Base-by-base conservation (phyloP, 1,140 invertebrate genomes). In the Zaprionus inermis region DNA sequence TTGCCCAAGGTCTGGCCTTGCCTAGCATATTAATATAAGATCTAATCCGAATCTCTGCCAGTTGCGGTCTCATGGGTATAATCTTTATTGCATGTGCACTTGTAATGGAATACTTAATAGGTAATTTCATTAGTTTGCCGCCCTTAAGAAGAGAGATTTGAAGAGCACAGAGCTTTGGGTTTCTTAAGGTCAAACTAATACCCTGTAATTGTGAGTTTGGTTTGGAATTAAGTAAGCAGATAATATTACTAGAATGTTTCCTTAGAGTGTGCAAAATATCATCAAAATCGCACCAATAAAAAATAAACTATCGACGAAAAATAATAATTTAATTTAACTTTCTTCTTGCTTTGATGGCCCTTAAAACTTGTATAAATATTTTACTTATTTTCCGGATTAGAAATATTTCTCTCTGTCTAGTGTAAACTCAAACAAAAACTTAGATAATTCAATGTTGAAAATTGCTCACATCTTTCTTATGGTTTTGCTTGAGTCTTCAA, bases 1-100 rank as follows among this genome's bases (percentile, higher is more conserved):
- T 73, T 69, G 65, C 20, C 38, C 24, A 51, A 51, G 65, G 57
- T 67, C 24, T 18, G 30, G 41, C 64, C 70, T 68, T 59, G 70
- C 34, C 16, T n/a, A 11, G 20, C 44, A 49, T 22, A 49, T 49
- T 49, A 54, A 46, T 46, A 60, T 54, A n/a, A 68, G 56, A 46
- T 44, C 32, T 55, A 55, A 54, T 67, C 22, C 16, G 6, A 57
- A 20, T 46, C 38, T 67, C 12, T 38, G 32, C 10, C n/a, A 10
- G n/a, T 44, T 16, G n/a, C n/a, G 7, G 38, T 44, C 38, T 44
- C n/a, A 9, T 16, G 38, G 38, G 38, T 16, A 28, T 56, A 34
- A 32, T 55, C 30, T 18, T 16, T 6, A 49, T 30, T 24, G 24
- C 51, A 49, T 49, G 18, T 10, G 44, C 16, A 49, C 44, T 49